Evolutionary conservation across 2,888 invertebrate species (phyloP), one percentile per base, ranked within the genome.

Genomic region (Drosophila maculinotata): DNA sequence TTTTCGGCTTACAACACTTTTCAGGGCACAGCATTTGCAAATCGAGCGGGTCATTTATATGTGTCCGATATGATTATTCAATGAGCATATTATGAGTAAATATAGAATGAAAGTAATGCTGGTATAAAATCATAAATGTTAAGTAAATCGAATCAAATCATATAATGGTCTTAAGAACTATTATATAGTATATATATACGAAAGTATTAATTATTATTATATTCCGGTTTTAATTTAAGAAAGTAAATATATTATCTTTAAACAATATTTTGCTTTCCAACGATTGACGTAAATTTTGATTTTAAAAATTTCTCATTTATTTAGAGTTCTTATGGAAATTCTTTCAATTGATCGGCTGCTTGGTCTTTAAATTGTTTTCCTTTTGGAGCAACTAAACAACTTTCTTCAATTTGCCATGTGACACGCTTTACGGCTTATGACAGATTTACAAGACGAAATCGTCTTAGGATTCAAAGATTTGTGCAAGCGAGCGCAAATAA

Each of bases 401-500:
- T 79, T 79, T 84, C 84, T 84, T 86, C 76, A 91, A 90, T 90
- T 90, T 88, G 88, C 82, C 89, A 67, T 87, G 82, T 88, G 90
- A 91, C 89, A 88, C 87, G 89, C 90, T 91, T 90, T 89, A 77
- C 60, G 81, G 90, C 89, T 91, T 90, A 91, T 87, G 60, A 79
- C 86, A 81, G 90, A 89, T 90, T 89, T 79, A 42, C 33, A 15
- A n/a, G 26, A 58, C 36, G 48, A 76, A 87, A 87, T 81, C 85
- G 65, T 66, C 82, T 81, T 87, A 74, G 76, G 69, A 57, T 30
- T 56, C 35, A 15, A 12, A 75, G 75, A 73, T 84, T 79, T 77
- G 68, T 64, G 64, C 63, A 79, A 76, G 72, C 69, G 64, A 70
- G 72, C 66, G 66, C 30, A 81, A 53, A 51, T 45, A 76, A 66